Base-by-base conservation (phyloP, 2,888 invertebrate genomes). In the Trissolcus japonicus region DNA sequence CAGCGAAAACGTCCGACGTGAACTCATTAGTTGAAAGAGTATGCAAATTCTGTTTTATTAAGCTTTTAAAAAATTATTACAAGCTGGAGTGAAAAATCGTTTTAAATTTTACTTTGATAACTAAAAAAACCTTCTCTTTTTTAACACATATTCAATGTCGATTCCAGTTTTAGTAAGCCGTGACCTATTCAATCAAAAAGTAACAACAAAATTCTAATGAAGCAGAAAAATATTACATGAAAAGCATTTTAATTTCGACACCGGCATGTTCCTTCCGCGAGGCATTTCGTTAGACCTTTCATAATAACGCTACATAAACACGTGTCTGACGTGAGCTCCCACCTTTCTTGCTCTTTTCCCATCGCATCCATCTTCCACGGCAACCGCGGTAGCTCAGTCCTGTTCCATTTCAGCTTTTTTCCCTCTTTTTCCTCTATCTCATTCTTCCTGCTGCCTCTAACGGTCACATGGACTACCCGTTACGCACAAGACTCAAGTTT, bases 401-500 rank as follows among this genome's bases (percentile, higher is more conserved):
- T 78, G 78, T 74, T 74, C 65, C 69, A 75, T 78, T 75, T 71
- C 62, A 71, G 61, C 51, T 78, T 78, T 74, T 78, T 75, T 66
- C 50, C 43, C 60, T 25, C 35, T 66, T 72, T 81, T 61, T 65
- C 35, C 53, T 53, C 13, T 40, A 55, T 74, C 73, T 76, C 71
- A 75, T 71, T 74, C 74, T 78, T 79, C 79, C 79, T 74, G 69
- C 66, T 54, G 21, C 65, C 65, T 61, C 68, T 76, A 79, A 79
- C 76, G 76, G 79, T 79, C 76, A 73, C 66, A 67, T 69, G 75
- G 72, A 63, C 65, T 75, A 57, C 57, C 79, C 77, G 75, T 75
- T 76, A 77, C 79, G 76, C 76, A 69, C 72, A 57, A 59, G 74
- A 63, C 69, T 74, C 60, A 51, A 75, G 80, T 80, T 81, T 79